phyloP scores from a whole-genome alignment of 2,113 vertebrate genomes.

The Pavo muticus region DNA sequence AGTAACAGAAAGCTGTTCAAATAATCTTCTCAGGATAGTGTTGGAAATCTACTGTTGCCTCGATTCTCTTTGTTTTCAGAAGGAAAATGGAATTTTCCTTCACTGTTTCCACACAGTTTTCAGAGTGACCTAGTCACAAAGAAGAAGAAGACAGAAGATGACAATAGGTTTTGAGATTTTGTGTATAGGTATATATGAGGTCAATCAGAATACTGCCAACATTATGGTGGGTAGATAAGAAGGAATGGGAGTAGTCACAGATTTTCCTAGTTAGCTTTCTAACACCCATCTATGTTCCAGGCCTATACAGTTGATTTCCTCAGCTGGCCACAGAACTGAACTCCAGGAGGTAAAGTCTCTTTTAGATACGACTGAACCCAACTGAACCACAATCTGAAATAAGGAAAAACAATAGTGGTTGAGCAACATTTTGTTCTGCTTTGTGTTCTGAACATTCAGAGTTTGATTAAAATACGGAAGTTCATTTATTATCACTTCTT shows the following conservation, averaged over 20 bases:
- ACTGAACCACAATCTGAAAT: slow-evolving; percentile 38
- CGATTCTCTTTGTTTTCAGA: background rate
- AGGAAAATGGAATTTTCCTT: background rate
- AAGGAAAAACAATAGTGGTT: slow-evolving; percentile 56
- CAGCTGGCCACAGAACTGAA: background rate
- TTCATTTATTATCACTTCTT: slow-evolving; percentile 25
- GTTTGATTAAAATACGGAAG: slow-evolving; percentile 52
- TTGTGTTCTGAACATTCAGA: slow-evolving; percentile 52
- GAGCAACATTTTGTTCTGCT: slow-evolving; percentile 40
- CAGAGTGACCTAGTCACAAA: background rate
- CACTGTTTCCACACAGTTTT: background rate
- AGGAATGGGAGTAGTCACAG: background rate
- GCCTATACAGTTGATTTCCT: background rate
- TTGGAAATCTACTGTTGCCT: background rate
- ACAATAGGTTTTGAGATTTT: background rate
- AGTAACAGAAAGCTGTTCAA: background rate
- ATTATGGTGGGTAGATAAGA: background rate
- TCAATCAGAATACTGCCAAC: background rate
- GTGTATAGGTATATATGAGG: background rate
- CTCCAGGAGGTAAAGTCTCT: background rate
- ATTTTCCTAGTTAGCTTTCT: background rate
- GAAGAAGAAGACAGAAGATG: background rate
- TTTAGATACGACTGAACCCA: slow-evolving; percentile 47
- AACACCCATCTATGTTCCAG: background rate
- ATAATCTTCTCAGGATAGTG: background rate